Conservation (phyloP, 1,140 invertebrate genomes). For the Temnothorax longispinosus region DNA sequence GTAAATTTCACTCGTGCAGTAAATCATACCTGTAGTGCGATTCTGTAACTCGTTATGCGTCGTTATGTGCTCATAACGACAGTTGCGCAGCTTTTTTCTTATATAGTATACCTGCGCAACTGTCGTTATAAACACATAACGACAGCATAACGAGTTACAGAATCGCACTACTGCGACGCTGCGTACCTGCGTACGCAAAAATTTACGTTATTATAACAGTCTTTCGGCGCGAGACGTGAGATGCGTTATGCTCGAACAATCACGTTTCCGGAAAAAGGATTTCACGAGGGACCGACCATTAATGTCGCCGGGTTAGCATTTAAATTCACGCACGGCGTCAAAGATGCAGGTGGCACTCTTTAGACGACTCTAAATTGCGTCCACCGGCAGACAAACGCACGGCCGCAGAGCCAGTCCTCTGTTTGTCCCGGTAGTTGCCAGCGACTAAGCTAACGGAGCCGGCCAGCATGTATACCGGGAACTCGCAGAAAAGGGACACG, state of each 20-base stretch:
- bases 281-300: not conserved
- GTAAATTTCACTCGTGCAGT: slow-evolving; percentile 22
- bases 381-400: slow-evolving; percentile 66
- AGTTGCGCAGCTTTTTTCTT: too few species aligned
- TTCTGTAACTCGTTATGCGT: too few species aligned
- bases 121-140: too few species aligned
- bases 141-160: too few species aligned
- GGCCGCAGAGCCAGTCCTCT: slow-evolving; percentile 59
- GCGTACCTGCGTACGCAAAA: not conserved
- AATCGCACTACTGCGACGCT: too few species aligned
- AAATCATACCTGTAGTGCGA: slow-evolving; percentile 51
- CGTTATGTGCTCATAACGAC: too few species aligned
- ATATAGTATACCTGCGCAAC: too few species aligned
- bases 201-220: slow-evolving; percentile 25
- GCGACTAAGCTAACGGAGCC: slow-evolving; percentile 66
- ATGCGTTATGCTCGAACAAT: not conserved
- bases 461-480: slow-evolving; percentile 68
- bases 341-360: slow-evolving; percentile 53
- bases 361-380: slow-evolving; percentile 69
- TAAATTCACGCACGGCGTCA: slow-evolving; percentile 20
- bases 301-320: slow-evolving; percentile 21
- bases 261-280: slow-evolving; percentile 14
- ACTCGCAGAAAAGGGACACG: slow-evolving; percentile 67
- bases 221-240: not conserved
- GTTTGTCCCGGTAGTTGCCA: slow-evolving; percentile 70